These are phyloP conservation scores for Ectemnius lituratus DNA, from an alignment of 2,888 invertebrate species.

Conservation along the genomic window DNA sequence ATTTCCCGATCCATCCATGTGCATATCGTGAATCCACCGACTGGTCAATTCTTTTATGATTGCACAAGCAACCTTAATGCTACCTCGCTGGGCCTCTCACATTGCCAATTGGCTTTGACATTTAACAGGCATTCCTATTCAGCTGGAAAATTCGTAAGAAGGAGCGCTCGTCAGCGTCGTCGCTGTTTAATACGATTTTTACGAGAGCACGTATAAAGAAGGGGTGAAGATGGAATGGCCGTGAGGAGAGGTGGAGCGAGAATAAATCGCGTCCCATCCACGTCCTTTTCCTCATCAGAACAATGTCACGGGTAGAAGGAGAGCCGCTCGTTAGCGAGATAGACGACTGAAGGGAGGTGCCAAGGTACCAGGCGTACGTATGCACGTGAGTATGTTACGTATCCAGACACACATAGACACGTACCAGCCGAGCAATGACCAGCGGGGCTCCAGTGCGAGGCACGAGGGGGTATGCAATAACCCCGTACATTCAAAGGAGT, in stretches of 20 bases:
- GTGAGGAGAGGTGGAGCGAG: conserved; percentile 6
- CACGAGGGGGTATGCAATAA: too few relatives aligned
- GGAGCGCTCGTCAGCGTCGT: too few relatives aligned
- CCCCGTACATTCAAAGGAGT: too few relatives aligned
- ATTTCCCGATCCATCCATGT: conserved; percentile 40
- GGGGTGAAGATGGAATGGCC: conserved; percentile 13
- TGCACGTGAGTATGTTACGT: conserved; percentile 31
- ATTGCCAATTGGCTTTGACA: too few relatives aligned
- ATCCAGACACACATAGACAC: too few relatives aligned
- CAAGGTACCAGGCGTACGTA: conserved; percentile 33
- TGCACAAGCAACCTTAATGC: too few relatives aligned
- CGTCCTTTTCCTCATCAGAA: conserved; percentile 43
- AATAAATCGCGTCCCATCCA: conserved; percentile 30
- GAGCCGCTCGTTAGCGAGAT: conserved; percentile 61
- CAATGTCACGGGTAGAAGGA: conserved; percentile 58
- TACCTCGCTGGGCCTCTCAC: too few relatives aligned
- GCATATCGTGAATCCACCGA: conserved; percentile 14
- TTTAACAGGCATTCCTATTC: neutral
- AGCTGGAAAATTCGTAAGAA: neutral
- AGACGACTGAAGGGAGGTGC: conserved; percentile 36
- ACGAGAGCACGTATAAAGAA: conserved; percentile 9
- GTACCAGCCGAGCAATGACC: conserved; percentile 48
- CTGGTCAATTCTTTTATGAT: too few relatives aligned
- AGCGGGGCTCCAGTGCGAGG: conserved; percentile 38
- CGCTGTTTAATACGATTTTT: too few relatives aligned